These are phyloP conservation scores for Brevimyrus niger DNA, from an alignment of 2,113 vertebrate genomes.

Conservation along the genomic window DNA sequence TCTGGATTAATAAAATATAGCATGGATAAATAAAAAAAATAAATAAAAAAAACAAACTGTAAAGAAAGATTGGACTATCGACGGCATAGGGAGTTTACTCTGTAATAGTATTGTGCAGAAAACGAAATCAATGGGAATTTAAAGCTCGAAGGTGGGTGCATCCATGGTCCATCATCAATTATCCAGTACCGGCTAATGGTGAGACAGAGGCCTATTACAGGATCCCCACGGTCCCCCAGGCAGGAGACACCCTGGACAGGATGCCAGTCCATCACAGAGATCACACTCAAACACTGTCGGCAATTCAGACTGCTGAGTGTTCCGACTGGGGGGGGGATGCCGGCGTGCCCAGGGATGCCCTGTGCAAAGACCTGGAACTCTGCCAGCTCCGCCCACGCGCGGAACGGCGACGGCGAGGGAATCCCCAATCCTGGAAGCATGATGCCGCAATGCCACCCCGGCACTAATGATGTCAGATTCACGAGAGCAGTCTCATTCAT, in stretches of 20 bases:
- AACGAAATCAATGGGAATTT: not conserved
- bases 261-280: not conserved
- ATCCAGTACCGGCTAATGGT: not conserved
- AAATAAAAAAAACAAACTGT: not conserved
- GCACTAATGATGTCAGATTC: not conserved
- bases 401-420: not conserved
- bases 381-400: not conserved
- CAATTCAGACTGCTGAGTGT: not conserved
- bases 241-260: not conserved
- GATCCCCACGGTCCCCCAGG: not conserved
- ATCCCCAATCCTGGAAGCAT: not conserved
- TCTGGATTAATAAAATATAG: not conserved
- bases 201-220: not conserved
- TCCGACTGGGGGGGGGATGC: not conserved
- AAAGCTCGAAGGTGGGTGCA: not conserved
- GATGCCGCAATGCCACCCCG: not conserved
- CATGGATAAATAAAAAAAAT: not conserved
- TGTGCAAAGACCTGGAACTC: not conserved
- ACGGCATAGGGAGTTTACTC: not conserved
- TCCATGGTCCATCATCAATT: not conserved
- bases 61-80: not conserved
- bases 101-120: not conserved
- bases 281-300: not conserved
- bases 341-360: not conserved
- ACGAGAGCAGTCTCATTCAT: not conserved